phyloP scores from a whole-genome alignment of 2,113 vertebrate genomes.

The Protobothrops flavoviridis region DNA sequence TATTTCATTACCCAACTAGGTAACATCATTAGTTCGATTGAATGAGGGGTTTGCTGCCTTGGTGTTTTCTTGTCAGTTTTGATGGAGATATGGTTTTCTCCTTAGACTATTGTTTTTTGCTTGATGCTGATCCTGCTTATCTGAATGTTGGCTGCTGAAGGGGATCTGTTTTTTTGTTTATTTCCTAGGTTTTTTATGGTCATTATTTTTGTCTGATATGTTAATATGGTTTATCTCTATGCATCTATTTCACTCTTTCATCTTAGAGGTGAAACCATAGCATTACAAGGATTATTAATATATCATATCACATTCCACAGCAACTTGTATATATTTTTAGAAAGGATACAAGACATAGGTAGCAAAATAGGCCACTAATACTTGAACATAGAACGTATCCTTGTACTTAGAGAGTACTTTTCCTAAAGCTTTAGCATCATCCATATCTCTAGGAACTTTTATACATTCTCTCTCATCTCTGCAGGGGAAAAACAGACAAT shows the following conservation, averaged over 20 bases:
- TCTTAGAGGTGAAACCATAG: not conserved
- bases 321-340: conserved; percentile 24
- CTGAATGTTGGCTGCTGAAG: not conserved
- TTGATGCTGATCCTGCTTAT: not conserved
- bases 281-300: not conserved
- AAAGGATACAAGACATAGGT: conserved; percentile 99
- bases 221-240: not conserved
- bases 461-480: conserved; percentile 94
- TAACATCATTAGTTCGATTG: not conserved
- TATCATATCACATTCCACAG: not conserved
- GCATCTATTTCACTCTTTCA: not conserved
- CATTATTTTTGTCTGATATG: not conserved
- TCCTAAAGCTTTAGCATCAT: conserved; percentile 97
- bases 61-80: not conserved
- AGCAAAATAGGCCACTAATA: conserved; percentile 95
- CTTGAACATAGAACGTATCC: conserved; percentile 96
- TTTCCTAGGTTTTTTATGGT: not conserved
- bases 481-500: conserved; percentile 18
- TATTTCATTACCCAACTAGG: not conserved
- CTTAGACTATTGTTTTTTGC: not conserved
- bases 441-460: conserved; percentile 97
- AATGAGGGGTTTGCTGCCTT: not conserved
- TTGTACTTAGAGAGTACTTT: conserved; percentile 98
- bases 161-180: not conserved
- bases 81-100: not conserved